These are phyloP conservation scores for Agrilus biguttatus DNA, from an alignment of 2,888 invertebrate species.

Conservation along the genomic window DNA sequence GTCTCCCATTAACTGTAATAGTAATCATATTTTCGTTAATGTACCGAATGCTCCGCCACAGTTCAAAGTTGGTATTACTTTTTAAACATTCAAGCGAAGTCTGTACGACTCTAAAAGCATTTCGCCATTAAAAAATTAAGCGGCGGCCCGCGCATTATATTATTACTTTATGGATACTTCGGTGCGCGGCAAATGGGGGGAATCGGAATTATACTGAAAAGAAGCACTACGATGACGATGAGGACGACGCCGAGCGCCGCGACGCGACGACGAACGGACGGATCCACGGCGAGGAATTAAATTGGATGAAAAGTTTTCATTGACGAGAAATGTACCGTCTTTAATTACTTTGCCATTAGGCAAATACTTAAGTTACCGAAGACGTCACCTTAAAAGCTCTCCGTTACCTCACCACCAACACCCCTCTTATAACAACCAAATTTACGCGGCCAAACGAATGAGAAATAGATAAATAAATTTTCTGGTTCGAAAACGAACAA, in stretches of 20 bases:
- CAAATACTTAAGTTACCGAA: too few species aligned
- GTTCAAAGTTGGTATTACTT: slow-evolving; percentile 26
- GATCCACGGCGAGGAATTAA: slow-evolving; percentile 6
- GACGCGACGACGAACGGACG: too few species aligned
- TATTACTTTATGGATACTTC: slow-evolving; percentile 35
- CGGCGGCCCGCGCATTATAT: slow-evolving; percentile 30
- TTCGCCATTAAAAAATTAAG: slow-evolving; percentile 48
- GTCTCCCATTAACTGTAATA: too few species aligned
- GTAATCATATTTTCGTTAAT: slow-evolving; percentile 15
- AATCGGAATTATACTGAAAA: slow-evolving; percentile 18
- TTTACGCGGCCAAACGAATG: too few species aligned
- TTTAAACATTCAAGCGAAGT: slow-evolving; percentile 31
- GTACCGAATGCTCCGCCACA: slow-evolving; percentile 18
- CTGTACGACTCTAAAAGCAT: slow-evolving; percentile 45
- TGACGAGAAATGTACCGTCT: too few species aligned
- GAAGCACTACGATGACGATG: slow-evolving; percentile 3
- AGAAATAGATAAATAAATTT: too few species aligned
- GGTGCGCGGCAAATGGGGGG: slow-evolving; percentile 27
- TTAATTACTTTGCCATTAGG: too few species aligned
- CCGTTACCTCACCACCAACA: too few species aligned
- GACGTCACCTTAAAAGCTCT: too few species aligned
- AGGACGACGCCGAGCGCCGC: neutral
- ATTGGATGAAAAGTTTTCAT: slow-evolving; percentile 10
- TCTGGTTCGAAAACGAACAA: too few species aligned
- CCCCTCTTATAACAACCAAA: too few species aligned